Evolutionary conservation across 2,797 vertebrate genomes (phyloP).

Genomic region (Rhadinocentrus ornatus): DNA sequence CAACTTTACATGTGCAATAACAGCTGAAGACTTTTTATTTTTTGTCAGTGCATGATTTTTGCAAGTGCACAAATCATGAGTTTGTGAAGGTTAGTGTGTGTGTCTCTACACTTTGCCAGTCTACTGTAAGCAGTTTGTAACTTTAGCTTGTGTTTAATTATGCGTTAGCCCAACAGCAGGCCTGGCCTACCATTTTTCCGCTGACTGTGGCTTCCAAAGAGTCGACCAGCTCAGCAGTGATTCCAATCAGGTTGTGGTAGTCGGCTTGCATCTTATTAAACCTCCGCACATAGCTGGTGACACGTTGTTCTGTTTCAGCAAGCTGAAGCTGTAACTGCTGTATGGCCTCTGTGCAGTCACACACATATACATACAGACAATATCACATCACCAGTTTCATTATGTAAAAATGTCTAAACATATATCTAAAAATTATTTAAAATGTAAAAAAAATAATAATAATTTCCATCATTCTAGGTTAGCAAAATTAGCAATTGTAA

Average conservation of each 20-base stretch:
- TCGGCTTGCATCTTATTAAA: conserved; percentile 89
- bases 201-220: conserved; percentile 91
- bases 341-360: conserved; percentile 65
- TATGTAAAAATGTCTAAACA: neutral
- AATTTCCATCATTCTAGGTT: no score
- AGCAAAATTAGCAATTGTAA: no score
- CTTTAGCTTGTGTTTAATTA: conserved; percentile 6
- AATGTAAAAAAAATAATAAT: neutral
- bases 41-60: neutral
- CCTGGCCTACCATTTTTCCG: conserved; percentile 90
- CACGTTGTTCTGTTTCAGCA: conserved; percentile 85
- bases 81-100: neutral
- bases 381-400: neutral
- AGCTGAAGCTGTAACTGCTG: conserved; percentile 88
- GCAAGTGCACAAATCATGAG: neutral
- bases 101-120: neutral
- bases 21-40: neutral
- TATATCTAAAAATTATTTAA: neutral
- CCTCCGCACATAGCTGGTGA: conserved; percentile 81
- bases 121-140: neutral
- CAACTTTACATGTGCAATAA: neutral
- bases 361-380: conserved; percentile 20
- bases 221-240: conserved; percentile 95
- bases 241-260: conserved; percentile 91
- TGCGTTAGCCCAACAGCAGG: conserved; percentile 8